Evolutionary conservation across 2,888 invertebrate species (phyloP).

Genomic region (Hybos culiciformis): DNA sequence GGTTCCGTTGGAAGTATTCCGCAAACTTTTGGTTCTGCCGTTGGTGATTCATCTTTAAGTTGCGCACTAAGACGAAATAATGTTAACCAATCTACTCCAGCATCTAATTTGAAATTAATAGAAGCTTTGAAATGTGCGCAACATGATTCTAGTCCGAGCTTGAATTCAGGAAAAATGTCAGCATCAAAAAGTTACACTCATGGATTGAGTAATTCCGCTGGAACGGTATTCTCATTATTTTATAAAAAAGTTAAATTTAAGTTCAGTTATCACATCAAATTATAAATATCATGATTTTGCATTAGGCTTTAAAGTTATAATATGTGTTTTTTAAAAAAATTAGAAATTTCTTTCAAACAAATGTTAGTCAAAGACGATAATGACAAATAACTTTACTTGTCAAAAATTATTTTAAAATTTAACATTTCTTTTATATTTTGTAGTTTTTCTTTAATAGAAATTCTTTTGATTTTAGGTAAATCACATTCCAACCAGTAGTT

Average conservation of each 20-base stretch:
- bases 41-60: conserved; percentile 20
- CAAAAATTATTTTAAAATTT: neutral
- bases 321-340: neutral
- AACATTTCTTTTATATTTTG: neutral
- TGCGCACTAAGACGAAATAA: conserved; percentile 20
- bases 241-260: neutral
- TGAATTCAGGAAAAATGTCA: conserved; percentile 31
- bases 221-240: conserved; percentile 23
- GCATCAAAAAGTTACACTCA: conserved; percentile 36
- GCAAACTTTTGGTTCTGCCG: conserved; percentile 27
- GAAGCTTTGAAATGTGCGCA: conserved; percentile 31
- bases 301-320: no score
- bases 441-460: neutral
- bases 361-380: neutral
- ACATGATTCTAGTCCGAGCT: conserved; percentile 33
- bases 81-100: conserved; percentile 31
- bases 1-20: conserved; percentile 36
- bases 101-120: conserved; percentile 31
- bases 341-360: neutral
- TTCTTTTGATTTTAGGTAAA: conserved; percentile 19
- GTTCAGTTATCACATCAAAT: neutral
- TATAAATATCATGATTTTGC: neutral
- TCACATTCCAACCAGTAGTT: conserved; percentile 34
- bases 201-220: conserved; percentile 33
- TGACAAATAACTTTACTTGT: neutral